Conservation (phyloP, 2,113 vertebrate genomes). For the Tragelaphus strepsiceros region DNA sequence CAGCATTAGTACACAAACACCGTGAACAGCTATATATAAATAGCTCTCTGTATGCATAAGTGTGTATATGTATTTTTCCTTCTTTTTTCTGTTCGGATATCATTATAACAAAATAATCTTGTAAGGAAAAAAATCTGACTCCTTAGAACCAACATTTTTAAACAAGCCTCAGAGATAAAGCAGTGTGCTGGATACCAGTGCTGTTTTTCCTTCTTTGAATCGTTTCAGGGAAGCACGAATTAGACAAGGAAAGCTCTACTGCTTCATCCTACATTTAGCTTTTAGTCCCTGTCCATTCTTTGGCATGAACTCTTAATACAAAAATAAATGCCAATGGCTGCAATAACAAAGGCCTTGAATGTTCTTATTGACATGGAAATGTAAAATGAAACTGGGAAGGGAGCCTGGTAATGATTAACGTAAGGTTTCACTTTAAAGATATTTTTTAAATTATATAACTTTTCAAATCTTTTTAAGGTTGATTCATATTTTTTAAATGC, state of each 20-base stretch:
- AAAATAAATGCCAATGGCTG: not conserved
- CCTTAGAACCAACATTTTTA: not conserved
- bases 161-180: not conserved
- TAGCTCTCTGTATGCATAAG: not conserved
- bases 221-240: not conserved
- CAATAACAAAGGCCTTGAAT: not conserved
- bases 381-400: not conserved
- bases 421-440: not conserved
- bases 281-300: not conserved
- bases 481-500: not conserved
- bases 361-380: not conserved
- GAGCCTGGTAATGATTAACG: not conserved
- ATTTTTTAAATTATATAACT: not conserved
- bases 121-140: not conserved
- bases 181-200: not conserved
- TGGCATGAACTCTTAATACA: not conserved
- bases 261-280: not conserved
- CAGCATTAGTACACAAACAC: not conserved
- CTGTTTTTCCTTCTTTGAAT: not conserved
- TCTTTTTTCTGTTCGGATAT: not conserved
- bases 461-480: constrained; percentile 14
- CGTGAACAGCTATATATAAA: not conserved
- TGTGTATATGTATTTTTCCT: not conserved
- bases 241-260: not conserved
- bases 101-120: not conserved